Evolutionary conservation across 2,888 invertebrate species (phyloP), one percentile per base, ranked within the genome.

Genomic region (Dione juno): DNA sequence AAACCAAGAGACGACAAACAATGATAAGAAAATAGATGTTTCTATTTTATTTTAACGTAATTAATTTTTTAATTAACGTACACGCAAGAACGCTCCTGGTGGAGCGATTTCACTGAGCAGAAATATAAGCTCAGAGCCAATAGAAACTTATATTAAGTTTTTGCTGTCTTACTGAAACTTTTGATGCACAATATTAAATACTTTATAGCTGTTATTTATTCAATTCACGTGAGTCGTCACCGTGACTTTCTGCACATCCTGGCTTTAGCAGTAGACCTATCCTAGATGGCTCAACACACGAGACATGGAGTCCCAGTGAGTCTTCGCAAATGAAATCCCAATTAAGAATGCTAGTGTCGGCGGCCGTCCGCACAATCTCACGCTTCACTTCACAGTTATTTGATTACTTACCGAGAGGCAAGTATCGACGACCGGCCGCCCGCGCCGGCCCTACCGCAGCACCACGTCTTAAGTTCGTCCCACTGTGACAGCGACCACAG

Each of bases 311-410:
- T 28, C 28, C 45, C 3, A 45, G 45, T 35, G 14, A 28, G 28
- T 28, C 59, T 59, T 45, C n/a, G 37, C 35, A 37, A 43, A 45
- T 54, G 43, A 54, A 66, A 57, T 37, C 28, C 58, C 54, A 58
- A 58, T 67, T 58, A 48, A 59, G 58, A 67, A 5, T 50, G 48
- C 45, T 28, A 58, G 66, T 45, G 28, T n/a, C 11, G 61, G 45
- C 35, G n/a, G 77, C 68, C 73, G 79, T 67, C 70, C 77, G 77
- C 82, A 86, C 87, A 86, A 89, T 90, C 89, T 90, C 88, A 91
- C 83, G 91, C 88, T 81, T 88, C 88, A 90, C 86, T 90, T 86
- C 78, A 83, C 83, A 85, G 88, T 87, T 88, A 90, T 88, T 90
- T 88, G 85, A 90, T 90, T 90, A 88, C 87, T 79, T 71, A 71